phyloP scores from a whole-genome alignment of 2,888 invertebrate genomes.

The Synergus japonicus region DNA sequence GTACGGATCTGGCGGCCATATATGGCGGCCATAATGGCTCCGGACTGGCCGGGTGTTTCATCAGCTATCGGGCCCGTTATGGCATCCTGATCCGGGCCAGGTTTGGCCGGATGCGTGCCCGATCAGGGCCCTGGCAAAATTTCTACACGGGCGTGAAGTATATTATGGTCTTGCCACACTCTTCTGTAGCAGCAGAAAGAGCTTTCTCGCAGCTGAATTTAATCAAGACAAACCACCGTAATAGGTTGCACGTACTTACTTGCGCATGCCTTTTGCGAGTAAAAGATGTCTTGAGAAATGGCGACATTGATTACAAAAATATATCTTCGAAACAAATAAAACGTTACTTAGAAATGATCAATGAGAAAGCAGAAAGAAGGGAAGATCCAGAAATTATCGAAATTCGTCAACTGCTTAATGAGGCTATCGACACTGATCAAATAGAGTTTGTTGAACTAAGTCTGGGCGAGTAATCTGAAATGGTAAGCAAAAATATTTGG shows the following conservation, averaged over 20 bases:
- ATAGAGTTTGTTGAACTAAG: background rate
- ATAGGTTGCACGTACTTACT: slow-evolving; percentile 41
- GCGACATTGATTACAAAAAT: background rate
- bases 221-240: slow-evolving; percentile 42
- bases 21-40: too few relatives aligned
- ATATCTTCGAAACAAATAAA: background rate
- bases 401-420: background rate
- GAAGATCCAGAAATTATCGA: too few relatives aligned
- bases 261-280: slow-evolving; percentile 14
- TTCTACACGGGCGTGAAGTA: too few relatives aligned
- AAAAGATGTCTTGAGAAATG: slow-evolving; percentile 21
- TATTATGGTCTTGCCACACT: background rate
- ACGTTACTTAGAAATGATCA: too few relatives aligned
- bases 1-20: too few relatives aligned
- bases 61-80: too few relatives aligned
- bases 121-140: too few relatives aligned
- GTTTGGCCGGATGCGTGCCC: too few relatives aligned
- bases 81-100: too few relatives aligned
- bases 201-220: background rate
- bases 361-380: too few relatives aligned
- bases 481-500: background rate
- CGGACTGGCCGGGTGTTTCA: too few relatives aligned
- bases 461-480: background rate
- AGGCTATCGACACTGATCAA: background rate
- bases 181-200: too few relatives aligned